Evolutionary conservation across 2,888 invertebrate species (phyloP).

Genomic region (Protodeltote pygarga): DNA sequence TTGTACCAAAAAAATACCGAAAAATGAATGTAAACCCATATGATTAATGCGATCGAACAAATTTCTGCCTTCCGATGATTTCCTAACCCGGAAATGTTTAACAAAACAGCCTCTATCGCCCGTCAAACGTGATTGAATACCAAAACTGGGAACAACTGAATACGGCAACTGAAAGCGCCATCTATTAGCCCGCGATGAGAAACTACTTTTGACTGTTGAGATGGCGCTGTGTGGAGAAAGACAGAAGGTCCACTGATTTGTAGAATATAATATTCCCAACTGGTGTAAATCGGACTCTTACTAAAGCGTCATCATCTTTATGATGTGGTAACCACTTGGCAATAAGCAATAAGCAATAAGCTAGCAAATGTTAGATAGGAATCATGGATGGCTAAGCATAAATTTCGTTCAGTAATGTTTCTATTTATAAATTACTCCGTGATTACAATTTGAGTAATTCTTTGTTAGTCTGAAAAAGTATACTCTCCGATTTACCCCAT

Average conservation of each 20-base stretch:
- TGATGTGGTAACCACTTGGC: too few relatives aligned
- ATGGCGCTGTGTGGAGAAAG: conserved; percentile 34
- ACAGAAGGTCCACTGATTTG: conserved; percentile 14
- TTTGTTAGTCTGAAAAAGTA: too few relatives aligned
- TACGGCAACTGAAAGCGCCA: conserved; percentile 56
- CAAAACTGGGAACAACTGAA: conserved; percentile 31
- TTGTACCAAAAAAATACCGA: too few relatives aligned
- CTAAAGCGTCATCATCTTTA: too few relatives aligned
- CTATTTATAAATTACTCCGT: too few relatives aligned
- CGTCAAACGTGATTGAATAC: conserved; percentile 41
- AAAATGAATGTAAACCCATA: too few relatives aligned
- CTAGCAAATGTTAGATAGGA: too few relatives aligned
- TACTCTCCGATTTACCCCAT: too few relatives aligned
- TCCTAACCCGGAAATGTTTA: conserved; percentile 8
- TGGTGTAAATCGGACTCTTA: background rate
- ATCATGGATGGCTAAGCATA: too few relatives aligned
- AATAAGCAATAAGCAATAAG: too few relatives aligned
- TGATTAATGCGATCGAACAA: conserved; percentile 32
- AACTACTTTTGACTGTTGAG: conserved; percentile 57
- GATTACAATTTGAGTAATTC: too few relatives aligned
- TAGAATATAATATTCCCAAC: background rate
- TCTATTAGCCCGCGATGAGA: conserved; percentile 58
- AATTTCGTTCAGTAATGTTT: too few relatives aligned
- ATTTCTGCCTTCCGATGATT: conserved; percentile 22
- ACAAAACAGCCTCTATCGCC: conserved; percentile 24